Evolutionary conservation across 2,888 invertebrate species (phyloP).

Genomic region (Orchesellides sinensis): DNA sequence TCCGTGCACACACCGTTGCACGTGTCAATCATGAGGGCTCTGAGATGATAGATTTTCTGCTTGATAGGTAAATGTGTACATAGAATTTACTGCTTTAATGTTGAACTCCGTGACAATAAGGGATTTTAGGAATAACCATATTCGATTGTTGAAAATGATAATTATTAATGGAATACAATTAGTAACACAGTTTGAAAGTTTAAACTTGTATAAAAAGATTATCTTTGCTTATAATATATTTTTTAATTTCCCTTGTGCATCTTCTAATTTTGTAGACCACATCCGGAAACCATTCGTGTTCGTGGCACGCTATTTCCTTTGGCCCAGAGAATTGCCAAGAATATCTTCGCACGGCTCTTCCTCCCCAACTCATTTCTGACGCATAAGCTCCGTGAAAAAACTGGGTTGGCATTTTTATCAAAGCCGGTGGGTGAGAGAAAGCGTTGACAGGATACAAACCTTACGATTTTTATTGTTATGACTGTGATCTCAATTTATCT

Average conservation of each 20-base stretch:
- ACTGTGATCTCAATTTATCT: too few species aligned
- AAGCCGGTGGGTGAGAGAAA: constrained; percentile 57
- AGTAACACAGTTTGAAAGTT: too few species aligned
- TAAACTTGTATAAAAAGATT: not conserved
- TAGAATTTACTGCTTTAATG: too few species aligned
- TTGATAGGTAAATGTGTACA: constrained; percentile 68
- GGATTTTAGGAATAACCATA: not conserved
- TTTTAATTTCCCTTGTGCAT: not conserved
- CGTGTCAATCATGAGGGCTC: constrained; percentile 73
- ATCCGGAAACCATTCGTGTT: constrained; percentile 73
- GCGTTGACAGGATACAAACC: too few species aligned
- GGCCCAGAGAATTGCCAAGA: constrained; percentile 71
- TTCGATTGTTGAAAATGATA: not conserved
- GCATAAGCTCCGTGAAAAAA: constrained; percentile 68
- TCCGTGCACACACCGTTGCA: constrained; percentile 72
- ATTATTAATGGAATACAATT: not conserved
- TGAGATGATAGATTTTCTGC: constrained; percentile 74
- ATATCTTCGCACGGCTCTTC: constrained; percentile 72
- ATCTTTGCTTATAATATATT: not conserved
- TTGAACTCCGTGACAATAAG: too few species aligned
- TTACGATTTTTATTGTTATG: too few species aligned
- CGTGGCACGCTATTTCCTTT: constrained; percentile 71
- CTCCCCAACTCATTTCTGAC: constrained; percentile 70
- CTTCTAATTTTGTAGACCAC: constrained; percentile 66
- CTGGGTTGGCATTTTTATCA: constrained; percentile 67